A percentile compares a stretch with the other conserved stretches of the same genome.
Conservation (phyloP, 2,797 vertebrate genomes). For the Harpagifer antarcticus region DNA sequence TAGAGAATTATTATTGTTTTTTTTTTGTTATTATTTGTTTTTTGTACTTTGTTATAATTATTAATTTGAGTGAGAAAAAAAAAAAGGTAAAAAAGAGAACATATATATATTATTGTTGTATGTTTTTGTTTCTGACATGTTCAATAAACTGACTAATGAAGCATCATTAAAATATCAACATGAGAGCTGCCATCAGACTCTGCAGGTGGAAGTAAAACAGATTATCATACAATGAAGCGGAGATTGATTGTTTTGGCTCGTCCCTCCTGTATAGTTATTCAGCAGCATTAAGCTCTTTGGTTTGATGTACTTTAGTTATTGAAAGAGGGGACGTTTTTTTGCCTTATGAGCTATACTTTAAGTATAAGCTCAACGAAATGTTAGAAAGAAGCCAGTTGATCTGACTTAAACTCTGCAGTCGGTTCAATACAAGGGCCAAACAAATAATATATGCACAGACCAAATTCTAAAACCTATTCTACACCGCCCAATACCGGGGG, state of each 20-base stretch:
- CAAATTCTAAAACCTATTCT: too few species aligned
- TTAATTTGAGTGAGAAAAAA: too few species aligned
- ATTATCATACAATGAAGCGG: constrained; percentile 40
- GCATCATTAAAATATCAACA: constrained; percentile 53
- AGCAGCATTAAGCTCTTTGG: constrained; percentile 32
- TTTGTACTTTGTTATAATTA: too few species aligned
- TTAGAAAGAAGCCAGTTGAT: constrained; percentile 9
- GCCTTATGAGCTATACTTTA: constrained; percentile 17
- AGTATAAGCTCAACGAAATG: constrained; percentile 42
- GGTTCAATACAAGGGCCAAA: background rate
- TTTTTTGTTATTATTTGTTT: too few species aligned
- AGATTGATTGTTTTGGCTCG: constrained; percentile 46
- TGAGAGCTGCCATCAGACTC: constrained; percentile 46
- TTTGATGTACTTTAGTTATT: constrained; percentile 48
- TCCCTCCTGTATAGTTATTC: constrained; percentile 51
- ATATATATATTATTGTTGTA: too few species aligned
- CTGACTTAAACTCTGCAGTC: background rate
- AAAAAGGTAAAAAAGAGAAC: too few species aligned
- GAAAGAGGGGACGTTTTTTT: constrained; percentile 44
- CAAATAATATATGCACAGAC: background rate
- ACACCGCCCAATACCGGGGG: too few species aligned
- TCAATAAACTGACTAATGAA: too few species aligned
- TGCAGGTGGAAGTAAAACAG: constrained; percentile 53
- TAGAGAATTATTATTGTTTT: too few species aligned
- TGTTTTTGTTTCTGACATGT: too few species aligned